Evolutionary conservation across 2,888 invertebrate species (phyloP), one percentile per base, ranked within the genome.

Genomic region (Pristionchus arcanus): DNA sequence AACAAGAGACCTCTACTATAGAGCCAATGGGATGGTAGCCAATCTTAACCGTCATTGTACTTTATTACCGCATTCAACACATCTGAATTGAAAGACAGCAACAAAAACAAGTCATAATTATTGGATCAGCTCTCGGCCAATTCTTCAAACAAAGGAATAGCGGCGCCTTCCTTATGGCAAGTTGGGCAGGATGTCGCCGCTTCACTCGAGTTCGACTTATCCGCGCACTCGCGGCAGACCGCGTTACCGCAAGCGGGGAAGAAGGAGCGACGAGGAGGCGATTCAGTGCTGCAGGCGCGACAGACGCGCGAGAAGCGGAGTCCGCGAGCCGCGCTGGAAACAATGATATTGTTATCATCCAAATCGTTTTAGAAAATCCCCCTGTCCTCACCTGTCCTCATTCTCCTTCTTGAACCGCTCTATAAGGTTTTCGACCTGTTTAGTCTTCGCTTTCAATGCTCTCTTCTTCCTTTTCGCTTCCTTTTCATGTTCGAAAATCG

Each of bases 151-250:
- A 74, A 25, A 4, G 37, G 74, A 2, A 74, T 34, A 5, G 31
- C 19, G 7, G 7, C 7, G 25, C 34, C 74, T 21, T 19, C 37
- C 0, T 16, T 74, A 0, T 37, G 13, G 66, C 66, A 66, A 9
- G 13, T 28, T 2, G 66, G 66, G 15, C 66, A 66, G 15, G 25
- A 25, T 28, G 28, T 13, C 2, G 28, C 66, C 66, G 66, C 66
- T 1, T 66, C 28, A 13, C 21, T 21, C 15, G 66, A 7, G n/a
- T 4, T 1, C 1, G 66, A 11, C 5, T 28, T 66, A 28, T 66
- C 66, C 68, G 68, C 68, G 68, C 68, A 68, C 68, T 31, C 68
- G 68, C 68, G 28, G 68, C 68, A 68, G 68, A 68, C 68, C 68
- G 68, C 68, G 68, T 68, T 31, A 4, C 68, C 68, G 34, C 68